Evolutionary conservation across 2,113 vertebrate species (phyloP).

Genomic region (Ophiodon elongatus): DNA sequence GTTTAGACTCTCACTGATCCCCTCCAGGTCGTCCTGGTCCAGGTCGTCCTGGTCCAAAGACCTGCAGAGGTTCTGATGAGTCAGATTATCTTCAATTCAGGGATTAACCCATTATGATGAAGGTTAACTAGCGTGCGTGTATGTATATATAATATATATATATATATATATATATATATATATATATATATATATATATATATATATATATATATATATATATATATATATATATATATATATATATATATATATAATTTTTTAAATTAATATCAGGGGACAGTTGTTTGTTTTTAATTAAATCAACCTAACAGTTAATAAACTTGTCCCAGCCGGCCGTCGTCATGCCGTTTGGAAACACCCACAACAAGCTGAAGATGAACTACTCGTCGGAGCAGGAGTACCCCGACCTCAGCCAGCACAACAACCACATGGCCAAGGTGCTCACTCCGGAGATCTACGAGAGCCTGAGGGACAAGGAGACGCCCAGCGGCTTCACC

Average conservation of each 20-base stretch:
- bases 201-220: no score
- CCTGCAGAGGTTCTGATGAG: not conserved
- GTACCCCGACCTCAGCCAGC: slow-evolving; percentile 91
- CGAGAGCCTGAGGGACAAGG: slow-evolving; percentile 87
- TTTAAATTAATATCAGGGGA: no score
- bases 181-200: no score
- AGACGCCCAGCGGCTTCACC: slow-evolving; percentile 92
- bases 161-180: no score
- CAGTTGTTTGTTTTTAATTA: no score
- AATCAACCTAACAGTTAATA: no score
- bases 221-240: no score
- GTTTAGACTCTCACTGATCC: not conserved
- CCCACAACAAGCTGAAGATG: slow-evolving; percentile 93
- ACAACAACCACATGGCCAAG: slow-evolving; percentile 98
- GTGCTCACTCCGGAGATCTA: slow-evolving; percentile 92
- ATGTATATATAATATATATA: no score
- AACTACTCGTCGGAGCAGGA: slow-evolving; percentile 88
- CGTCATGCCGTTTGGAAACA: slow-evolving; percentile 96
- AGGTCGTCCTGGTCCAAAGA: not conserved
- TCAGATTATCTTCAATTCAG: not conserved
- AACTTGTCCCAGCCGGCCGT: slow-evolving; percentile 29
- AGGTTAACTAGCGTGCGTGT: no score
- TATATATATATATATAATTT: no score
- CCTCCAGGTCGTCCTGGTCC: not conserved
- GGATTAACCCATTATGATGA: not conserved